phyloP scores from a whole-genome alignment of 23 tunicate genomes.

The Styela plicata region DNA sequence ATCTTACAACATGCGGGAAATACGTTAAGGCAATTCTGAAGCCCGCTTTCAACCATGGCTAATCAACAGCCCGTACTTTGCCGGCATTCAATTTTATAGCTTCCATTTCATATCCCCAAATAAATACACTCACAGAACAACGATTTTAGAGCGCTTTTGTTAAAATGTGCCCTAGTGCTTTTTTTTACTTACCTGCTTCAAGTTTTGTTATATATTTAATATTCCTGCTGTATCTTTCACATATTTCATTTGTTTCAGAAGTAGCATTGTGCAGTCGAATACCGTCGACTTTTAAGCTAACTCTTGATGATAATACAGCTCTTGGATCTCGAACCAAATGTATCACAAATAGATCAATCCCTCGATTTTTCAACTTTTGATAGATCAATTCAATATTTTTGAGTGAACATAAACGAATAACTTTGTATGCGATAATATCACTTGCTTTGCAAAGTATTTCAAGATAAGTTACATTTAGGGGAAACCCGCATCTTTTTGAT shows the following conservation, averaged over 20 bases:
- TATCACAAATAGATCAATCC: conserved; percentile 14
- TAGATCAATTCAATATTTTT: conserved; percentile 15
- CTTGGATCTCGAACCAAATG: conserved; percentile 73
- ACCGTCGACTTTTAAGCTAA: conserved; percentile 5
- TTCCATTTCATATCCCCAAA: too few relatives aligned
- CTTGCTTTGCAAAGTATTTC: conserved; percentile 25
- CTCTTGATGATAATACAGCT: conserved; percentile 54
- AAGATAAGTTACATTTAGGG: conserved; percentile 17
- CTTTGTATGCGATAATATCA: conserved; percentile 35
- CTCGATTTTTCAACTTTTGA: background rate
- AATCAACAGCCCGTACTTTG: too few relatives aligned
- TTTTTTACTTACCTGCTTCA: background rate
- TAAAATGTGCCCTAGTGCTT: background rate
- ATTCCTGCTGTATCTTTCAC: background rate
- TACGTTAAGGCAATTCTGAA: too few relatives aligned
- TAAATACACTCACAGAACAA: too few relatives aligned
- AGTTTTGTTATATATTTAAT: background rate
- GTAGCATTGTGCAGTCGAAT: background rate
- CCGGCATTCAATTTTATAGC: too few relatives aligned
- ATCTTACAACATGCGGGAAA: too few relatives aligned
- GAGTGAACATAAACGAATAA: conserved; percentile 52
- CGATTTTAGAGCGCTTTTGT: too few relatives aligned
- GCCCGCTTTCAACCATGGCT: too few relatives aligned
- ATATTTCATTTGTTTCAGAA: background rate
- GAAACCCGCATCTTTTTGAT: conserved; percentile 10